Evolutionary conservation across 2,888 invertebrate species (phyloP).

Genomic region (Horisme vitalbata): DNA sequence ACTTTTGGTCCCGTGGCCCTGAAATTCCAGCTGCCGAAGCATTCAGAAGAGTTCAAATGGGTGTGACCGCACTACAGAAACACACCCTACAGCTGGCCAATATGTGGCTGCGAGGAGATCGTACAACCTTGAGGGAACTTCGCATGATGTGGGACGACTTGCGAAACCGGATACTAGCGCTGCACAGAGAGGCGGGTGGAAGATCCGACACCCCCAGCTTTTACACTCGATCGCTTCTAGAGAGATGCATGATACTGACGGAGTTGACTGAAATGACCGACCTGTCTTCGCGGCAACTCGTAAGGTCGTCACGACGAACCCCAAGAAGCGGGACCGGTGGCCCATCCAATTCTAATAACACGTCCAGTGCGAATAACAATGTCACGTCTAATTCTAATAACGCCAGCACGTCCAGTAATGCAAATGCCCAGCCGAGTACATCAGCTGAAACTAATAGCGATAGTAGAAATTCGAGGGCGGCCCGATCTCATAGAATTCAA

Average conservation of each 20-base stretch:
- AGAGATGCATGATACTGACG: constrained; percentile 71
- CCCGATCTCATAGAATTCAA: constrained; percentile 9
- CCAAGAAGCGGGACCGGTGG: neutral
- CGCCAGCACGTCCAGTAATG: too few species aligned
- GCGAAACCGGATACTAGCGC: constrained; percentile 80
- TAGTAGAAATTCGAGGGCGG: constrained; percentile 10
- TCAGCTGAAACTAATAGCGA: constrained; percentile 8
- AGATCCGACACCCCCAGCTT: constrained; percentile 58
- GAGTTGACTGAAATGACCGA: constrained; percentile 54
- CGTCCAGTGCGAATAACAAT: neutral
- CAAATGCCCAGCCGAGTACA: too few species aligned
- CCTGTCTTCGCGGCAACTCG: constrained; percentile 41
- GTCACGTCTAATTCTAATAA: too few species aligned
- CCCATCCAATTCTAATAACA: constrained; percentile 5
- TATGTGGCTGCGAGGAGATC: constrained; percentile 69
- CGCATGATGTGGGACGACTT: constrained; percentile 86
- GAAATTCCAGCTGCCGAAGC: constrained; percentile 64
- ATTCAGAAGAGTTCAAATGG: constrained; percentile 64
- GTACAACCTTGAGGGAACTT: constrained; percentile 80
- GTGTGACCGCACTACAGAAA: constrained; percentile 64
- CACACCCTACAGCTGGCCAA: constrained; percentile 64
- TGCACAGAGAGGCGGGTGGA: constrained; percentile 75
- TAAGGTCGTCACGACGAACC: neutral
- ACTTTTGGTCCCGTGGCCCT: constrained; percentile 53
- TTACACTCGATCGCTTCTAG: constrained; percentile 68